Base-by-base conservation (phyloP, 2,113 vertebrate genomes). In the Cisticola juncidis region DNA sequence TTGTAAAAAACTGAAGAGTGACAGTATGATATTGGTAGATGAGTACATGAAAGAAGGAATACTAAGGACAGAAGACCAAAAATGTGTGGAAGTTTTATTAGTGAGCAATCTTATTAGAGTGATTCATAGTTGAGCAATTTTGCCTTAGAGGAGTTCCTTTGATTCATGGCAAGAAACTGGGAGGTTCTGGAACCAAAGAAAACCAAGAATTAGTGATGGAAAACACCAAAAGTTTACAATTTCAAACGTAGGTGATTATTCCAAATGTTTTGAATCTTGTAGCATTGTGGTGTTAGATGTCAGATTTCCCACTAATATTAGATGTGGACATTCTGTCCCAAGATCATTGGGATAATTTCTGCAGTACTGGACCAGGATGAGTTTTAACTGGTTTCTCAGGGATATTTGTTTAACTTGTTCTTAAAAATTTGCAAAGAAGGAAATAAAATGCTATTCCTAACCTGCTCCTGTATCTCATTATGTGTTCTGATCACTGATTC, bases 121-220 rank as follows among this genome's bases (percentile, higher is more conserved):
- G 70, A 92, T 45, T 89, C 47, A 71, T 25, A 48, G 57, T 31
- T 89, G 81, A 91, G 86, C 45, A 94, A 91, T 91, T 94, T 91
- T 97, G 86, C 92, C 73, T 89, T 72, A 88, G 70, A 95, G 81
- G 38, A 85, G 23, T 61, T 95, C 40, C 61, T 95, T 89, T 89
- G 70, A 95, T 78, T 76, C 81, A 54, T 69, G 48, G 83, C 48
- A 95, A 91, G 85, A 96, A 85, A 79, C 45, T 91, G 73, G 28
- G 45, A 89, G 36, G 28, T 10, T 87, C 53, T 72, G 77, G 50
- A 92, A 79, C 53, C 4, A 2, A 78, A 92, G 53, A 89, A 94
- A 86, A 81, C 47, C 40, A 91, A 91, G 45, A 89, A 92, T 69
- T 92, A 92, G n/a, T 61, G 73, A 61, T 22, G 33, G 60, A 91